These are phyloP conservation scores for Parauchenoglanis punctatus DNA, from an alignment of 2,797 vertebrate species.

Conservation along the genomic window DNA sequence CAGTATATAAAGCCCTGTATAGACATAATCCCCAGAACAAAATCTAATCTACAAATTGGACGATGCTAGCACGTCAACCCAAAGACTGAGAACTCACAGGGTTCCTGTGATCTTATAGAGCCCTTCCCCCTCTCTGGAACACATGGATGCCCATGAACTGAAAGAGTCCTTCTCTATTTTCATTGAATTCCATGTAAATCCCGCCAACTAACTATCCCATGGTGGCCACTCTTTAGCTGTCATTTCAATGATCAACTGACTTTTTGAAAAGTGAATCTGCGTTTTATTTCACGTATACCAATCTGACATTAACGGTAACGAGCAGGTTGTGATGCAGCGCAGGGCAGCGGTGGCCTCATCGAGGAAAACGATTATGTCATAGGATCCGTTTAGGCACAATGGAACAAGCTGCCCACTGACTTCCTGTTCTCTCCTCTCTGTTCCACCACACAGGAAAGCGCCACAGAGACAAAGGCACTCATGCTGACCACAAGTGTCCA, in stretches of 20 bases:
- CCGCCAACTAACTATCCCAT: not conserved
- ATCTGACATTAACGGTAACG: conserved; percentile 27
- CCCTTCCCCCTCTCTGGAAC: not conserved
- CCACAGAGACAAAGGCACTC: conserved; percentile 33
- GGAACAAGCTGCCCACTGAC: conserved; percentile 57
- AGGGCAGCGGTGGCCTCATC: conserved; percentile 16
- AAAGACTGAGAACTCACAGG: not conserved
- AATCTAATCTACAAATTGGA: not conserved
- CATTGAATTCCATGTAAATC: not conserved
- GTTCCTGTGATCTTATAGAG: conserved; percentile 1
- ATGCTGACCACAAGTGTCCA: conserved; percentile 14
- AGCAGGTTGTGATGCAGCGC: conserved; percentile 24
- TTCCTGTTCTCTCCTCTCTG: conserved; percentile 58
- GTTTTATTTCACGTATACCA: not conserved
- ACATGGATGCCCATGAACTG: not conserved
- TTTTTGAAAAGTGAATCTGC: not conserved
- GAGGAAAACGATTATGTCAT: conserved; percentile 56
- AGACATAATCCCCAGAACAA: not conserved
- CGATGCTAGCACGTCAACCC: not conserved
- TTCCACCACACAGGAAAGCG: conserved; percentile 55
- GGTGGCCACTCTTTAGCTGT: not conserved
- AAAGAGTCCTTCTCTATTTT: not conserved
- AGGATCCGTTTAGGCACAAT: conserved; percentile 57
- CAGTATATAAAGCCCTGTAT: not conserved
- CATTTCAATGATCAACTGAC: not conserved